These are phyloP conservation scores for Pluvianellus socialis DNA, from an alignment of 2,113 vertebrate species.

Conservation along the genomic window DNA sequence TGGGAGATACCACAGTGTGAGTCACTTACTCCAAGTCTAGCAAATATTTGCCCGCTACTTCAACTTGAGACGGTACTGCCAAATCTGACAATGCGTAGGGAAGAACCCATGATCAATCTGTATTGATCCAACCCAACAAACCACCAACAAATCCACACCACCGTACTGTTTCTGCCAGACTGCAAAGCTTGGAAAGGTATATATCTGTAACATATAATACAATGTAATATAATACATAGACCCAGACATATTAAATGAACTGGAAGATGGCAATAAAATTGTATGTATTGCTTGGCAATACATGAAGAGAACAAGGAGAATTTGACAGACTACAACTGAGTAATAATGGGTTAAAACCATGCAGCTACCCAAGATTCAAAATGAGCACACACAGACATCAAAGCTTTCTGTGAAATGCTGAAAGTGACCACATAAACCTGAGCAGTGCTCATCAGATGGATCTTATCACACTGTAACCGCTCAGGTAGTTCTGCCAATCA, in stretches of 20 bases:
- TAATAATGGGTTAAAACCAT: background rate
- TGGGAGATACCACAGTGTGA: rapidly evolving
- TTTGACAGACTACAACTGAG: background rate
- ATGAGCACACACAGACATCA: background rate
- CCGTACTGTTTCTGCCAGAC: background rate
- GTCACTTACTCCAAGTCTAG: background rate
- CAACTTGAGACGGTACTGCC: background rate
- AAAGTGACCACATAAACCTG: background rate
- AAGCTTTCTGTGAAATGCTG: background rate
- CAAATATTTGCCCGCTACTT: background rate
- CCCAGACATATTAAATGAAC: background rate
- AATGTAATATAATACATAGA: background rate
- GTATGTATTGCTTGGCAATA: background rate
- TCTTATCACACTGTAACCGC: background rate
- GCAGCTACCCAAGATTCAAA: background rate
- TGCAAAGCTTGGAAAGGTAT: background rate
- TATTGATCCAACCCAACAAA: background rate
- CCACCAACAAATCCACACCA: background rate
- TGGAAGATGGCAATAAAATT: background rate
- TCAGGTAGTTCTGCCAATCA: background rate
- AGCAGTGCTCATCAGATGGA: background rate
- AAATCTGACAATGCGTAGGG: background rate
- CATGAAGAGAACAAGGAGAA: background rate
- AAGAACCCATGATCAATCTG: background rate
- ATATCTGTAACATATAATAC: background rate